Conservation (phyloP, 2,797 vertebrate genomes). For the Cynopterus sphinx region DNA sequence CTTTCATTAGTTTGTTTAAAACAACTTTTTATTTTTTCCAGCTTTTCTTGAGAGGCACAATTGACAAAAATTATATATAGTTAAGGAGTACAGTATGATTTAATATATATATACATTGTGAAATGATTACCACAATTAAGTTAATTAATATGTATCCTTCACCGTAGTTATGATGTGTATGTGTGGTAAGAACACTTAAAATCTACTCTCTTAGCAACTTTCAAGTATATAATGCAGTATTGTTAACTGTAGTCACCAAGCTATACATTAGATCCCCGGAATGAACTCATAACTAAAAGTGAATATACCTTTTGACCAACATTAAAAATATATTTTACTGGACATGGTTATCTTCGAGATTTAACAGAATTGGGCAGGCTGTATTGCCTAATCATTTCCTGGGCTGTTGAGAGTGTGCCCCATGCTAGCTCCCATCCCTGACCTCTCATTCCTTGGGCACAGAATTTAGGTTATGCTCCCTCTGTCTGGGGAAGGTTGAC, state of each 20-base stretch:
- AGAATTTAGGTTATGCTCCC: neutral
- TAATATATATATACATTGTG: neutral
- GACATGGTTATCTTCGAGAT: neutral
- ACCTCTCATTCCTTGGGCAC: neutral
- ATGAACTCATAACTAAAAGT: neutral
- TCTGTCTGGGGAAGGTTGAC: neutral
- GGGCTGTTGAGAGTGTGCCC: rapidly evolving
- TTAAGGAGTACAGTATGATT: neutral
- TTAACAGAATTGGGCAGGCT: neutral
- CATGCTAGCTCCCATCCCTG: neutral
- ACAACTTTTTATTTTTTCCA: neutral
- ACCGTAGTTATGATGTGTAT: neutral
- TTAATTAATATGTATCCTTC: neutral
- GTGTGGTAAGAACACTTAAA: neutral
- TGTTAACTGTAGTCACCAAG: neutral
- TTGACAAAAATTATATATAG: neutral
- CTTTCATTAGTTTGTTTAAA: neutral
- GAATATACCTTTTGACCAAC: neutral
- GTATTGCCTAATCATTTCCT: neutral
- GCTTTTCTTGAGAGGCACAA: neutral
- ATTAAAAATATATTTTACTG: neutral
- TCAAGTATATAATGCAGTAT: neutral
- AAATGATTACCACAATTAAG: neutral
- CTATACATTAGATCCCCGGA: neutral
- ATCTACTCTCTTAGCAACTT: neutral